Conservation (phyloP, 2,888 invertebrate species). For the Acleris cristana region DNA sequence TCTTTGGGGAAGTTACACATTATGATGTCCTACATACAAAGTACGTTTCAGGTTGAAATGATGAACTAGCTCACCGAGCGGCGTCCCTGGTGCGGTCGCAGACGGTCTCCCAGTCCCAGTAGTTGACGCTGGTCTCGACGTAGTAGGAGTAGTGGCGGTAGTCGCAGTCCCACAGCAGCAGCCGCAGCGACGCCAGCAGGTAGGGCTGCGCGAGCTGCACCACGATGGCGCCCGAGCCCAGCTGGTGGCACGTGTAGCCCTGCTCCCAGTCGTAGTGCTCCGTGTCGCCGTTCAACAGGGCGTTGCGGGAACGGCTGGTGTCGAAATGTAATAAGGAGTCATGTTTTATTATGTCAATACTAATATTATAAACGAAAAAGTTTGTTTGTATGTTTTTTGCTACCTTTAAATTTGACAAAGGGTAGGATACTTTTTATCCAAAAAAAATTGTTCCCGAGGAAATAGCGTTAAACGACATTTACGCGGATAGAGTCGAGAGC, state of each 20-base stretch:
- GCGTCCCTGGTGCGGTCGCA: conserved; percentile 93
- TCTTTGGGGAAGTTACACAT: too few relatives aligned
- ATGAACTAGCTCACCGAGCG: conserved; percentile 78
- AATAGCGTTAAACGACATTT: too few relatives aligned
- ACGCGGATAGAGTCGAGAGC: too few relatives aligned
- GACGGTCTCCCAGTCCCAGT: conserved; percentile 95
- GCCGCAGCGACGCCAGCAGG: conserved; percentile 93
- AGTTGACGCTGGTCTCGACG: conserved; percentile 96
- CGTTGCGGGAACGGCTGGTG: conserved; percentile 92
- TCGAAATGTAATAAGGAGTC: not conserved
- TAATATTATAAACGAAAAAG: too few relatives aligned
- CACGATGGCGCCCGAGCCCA: conserved; percentile 96
- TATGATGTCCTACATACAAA: too few relatives aligned
- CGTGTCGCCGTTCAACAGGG: conserved; percentile 97
- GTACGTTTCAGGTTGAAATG: too few relatives aligned
- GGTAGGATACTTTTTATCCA: too few relatives aligned
- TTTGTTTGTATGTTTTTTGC: too few relatives aligned
- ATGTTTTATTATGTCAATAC: too few relatives aligned
- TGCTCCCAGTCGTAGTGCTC: conserved; percentile 99
- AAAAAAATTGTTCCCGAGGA: not conserved
- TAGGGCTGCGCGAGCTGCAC: conserved; percentile 98
- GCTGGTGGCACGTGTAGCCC: conserved; percentile 98
- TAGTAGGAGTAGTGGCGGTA: conserved; percentile 97
- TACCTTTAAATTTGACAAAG: too few relatives aligned
- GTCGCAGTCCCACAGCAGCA: conserved; percentile 99